These are phyloP conservation scores for Mythimna ferrago DNA, from an alignment of 2,888 invertebrate genomes.

Conservation along the genomic window DNA sequence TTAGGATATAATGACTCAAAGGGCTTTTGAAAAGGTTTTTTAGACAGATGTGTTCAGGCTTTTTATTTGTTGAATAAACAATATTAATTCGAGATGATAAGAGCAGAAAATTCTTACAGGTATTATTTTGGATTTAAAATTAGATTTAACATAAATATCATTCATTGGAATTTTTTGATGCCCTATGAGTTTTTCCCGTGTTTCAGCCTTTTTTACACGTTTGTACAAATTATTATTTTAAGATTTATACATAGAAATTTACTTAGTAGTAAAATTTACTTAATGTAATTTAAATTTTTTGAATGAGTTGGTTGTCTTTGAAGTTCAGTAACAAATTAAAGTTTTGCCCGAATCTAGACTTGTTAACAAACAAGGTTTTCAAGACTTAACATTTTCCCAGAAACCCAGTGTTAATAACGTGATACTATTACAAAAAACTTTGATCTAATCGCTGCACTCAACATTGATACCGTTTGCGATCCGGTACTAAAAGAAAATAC, in stretches of 20 bases:
- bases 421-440: conserved; percentile 33
- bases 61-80: conserved; percentile 24
- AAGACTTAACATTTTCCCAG: not conserved
- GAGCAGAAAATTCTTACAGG: not conserved
- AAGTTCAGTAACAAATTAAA: not conserved
- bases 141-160: not conserved
- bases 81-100: not conserved
- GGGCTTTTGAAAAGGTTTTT: conserved; percentile 48
- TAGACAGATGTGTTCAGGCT: conserved; percentile 29
- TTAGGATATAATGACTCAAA: conserved; percentile 63
- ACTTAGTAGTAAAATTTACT: no score
- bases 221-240: no score
- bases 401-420: not conserved
- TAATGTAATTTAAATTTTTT: not conserved
- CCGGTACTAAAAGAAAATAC: conserved; percentile 36
- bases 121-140: not conserved
- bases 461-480: conserved; percentile 33
- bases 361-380: not conserved
- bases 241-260: no score
- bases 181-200: not conserved
- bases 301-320: not conserved
- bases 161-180: not conserved
- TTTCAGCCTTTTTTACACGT: no score
- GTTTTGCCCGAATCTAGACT: not conserved
- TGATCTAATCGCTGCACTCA: conserved; percentile 25